Conservation (phyloP, 2,113 vertebrate species). For the Anarrhichthys ocellatus region DNA sequence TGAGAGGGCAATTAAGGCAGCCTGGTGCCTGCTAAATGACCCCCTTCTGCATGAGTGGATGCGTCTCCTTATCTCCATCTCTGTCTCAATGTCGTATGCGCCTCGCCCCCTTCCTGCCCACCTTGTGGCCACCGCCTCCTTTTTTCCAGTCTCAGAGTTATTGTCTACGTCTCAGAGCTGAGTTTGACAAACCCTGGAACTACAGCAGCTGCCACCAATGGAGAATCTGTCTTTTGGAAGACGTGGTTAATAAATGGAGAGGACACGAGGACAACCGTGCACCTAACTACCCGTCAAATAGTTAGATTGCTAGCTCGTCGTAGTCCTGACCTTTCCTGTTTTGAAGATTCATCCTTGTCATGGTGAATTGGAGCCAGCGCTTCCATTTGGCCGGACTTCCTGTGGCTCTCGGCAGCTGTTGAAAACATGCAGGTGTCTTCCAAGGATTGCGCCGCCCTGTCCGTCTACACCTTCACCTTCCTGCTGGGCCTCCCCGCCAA, state of each 20-base stretch:
- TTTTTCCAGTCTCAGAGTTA: constrained; percentile 2
- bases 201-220: not conserved
- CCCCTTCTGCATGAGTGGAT: constrained; percentile 66
- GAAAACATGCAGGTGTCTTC: constrained; percentile 45
- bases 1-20: constrained; percentile 72
- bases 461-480: constrained; percentile 81
- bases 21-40: constrained; percentile 73
- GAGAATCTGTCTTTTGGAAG: not conserved
- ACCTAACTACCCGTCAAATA: not conserved
- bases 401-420: not conserved
- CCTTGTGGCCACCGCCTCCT: constrained; percentile 40
- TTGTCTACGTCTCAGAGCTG: not conserved
- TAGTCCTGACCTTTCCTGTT: not conserved
- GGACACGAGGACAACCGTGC: not conserved
- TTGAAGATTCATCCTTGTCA: not conserved
- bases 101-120: constrained; percentile 59
- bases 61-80: constrained; percentile 66
- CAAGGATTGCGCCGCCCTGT: constrained; percentile 66
- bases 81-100: constrained; percentile 52
- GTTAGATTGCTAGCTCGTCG: not conserved
- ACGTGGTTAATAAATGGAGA: not conserved
- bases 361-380: constrained; percentile 7
- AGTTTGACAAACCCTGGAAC: not conserved
- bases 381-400: not conserved
- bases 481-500: constrained; percentile 85